phyloP scores from a whole-genome alignment of 2,888 invertebrate genomes.

The Morpho deidamia region DNA sequence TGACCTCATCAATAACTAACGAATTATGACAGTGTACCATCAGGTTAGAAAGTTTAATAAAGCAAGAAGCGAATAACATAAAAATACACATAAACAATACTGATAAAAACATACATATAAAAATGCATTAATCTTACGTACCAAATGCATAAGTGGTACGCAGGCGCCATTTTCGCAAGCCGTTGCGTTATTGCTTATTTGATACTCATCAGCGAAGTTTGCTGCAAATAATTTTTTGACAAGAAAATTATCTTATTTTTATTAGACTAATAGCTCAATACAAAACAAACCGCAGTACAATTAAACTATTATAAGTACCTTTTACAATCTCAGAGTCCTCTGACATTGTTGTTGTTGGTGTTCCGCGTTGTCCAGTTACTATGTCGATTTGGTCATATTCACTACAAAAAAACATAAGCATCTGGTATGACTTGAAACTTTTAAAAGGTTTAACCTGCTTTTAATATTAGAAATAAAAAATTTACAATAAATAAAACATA shows the following conservation, averaged over 20 bases:
- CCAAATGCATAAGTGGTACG: slow-evolving; percentile 72
- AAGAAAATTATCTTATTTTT: background rate
- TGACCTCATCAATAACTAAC: too few relatives aligned
- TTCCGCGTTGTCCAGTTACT: slow-evolving; percentile 53
- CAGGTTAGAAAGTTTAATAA: too few relatives aligned
- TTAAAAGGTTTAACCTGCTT: too few relatives aligned
- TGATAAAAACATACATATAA: too few relatives aligned
- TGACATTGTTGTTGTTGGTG: slow-evolving; percentile 35
- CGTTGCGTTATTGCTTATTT: slow-evolving; percentile 42
- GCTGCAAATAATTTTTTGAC: slow-evolving; percentile 25
- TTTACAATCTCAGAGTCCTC: slow-evolving; percentile 40
- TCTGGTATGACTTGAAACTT: background rate
- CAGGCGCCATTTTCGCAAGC: slow-evolving; percentile 56
- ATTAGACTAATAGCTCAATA: background rate
- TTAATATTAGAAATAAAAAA: too few relatives aligned
- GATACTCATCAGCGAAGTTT: slow-evolving; percentile 57
- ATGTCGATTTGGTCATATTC: slow-evolving; percentile 68
- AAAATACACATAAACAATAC: too few relatives aligned
- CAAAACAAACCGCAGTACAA: background rate
- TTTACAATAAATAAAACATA: too few relatives aligned
- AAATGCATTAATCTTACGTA: slow-evolving; percentile 32
- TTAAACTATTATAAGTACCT: slow-evolving; percentile 30
- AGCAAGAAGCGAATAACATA: too few relatives aligned
- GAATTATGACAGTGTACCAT: too few relatives aligned
- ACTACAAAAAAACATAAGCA: slow-evolving; percentile 30